A percentile compares a stretch with the other conserved stretches of the same genome.
phyloP scores from a whole-genome alignment of 2,888 invertebrate genomes.

The Eilema caniola region DNA sequence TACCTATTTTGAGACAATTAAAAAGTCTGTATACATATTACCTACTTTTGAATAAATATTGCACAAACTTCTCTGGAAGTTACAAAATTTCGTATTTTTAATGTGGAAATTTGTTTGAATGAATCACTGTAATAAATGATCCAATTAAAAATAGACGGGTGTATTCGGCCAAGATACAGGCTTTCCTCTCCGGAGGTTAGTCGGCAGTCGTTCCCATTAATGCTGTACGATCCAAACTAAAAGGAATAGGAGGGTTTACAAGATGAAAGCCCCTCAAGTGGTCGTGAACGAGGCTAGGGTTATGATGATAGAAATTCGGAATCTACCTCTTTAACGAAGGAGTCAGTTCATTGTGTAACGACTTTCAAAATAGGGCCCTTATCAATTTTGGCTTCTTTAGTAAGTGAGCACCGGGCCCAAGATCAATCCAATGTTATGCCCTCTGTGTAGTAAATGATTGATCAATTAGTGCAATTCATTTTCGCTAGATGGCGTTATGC shows the following conservation, averaged over 20 bases:
- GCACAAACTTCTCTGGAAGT: neutral
- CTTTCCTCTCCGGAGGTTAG: neutral
- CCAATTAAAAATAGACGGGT: neutral
- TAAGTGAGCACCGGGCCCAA: no score
- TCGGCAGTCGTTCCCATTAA: neutral
- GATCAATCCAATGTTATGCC: no score
- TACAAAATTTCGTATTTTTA: neutral
- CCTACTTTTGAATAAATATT: neutral
- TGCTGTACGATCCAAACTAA: neutral
- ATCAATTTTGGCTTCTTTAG: no score
- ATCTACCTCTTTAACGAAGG: no score
- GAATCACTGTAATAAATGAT: neutral
- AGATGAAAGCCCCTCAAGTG: neutral
- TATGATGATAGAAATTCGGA: no score
- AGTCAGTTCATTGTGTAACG: no score
- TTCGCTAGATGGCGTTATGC: slow-evolving; percentile 3
- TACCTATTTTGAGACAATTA: slow-evolving; percentile 25
- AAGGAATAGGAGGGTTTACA: neutral
- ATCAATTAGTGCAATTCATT: neutral
- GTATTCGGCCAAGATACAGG: neutral
- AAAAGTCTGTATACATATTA: neutral
- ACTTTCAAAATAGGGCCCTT: no score
- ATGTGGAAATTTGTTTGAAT: neutral
- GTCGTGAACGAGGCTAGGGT: neutral
- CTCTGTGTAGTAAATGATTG: no score